Percentiles rank a stretch among this genome's conserved stretches.
Conservation (phyloP, 1,140 invertebrate genomes). For the Drosophila triauraria region DNA sequence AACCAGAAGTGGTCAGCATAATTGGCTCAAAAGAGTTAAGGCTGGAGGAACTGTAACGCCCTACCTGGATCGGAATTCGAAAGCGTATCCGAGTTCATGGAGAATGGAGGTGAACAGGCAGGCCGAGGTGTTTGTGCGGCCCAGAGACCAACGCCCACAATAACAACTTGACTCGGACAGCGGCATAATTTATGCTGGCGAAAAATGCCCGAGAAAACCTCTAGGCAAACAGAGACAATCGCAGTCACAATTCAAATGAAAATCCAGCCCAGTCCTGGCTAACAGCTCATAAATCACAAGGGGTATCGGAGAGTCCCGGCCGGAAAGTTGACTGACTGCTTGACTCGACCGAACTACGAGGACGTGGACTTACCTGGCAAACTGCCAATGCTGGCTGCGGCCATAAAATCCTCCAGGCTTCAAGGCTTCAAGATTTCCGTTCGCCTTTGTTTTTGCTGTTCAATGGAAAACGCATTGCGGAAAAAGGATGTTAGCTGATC, state of each 20-base stretch:
- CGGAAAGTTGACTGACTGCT: constrained; percentile 75
- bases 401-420: constrained; percentile 55
- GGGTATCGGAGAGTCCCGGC: constrained; percentile 30
- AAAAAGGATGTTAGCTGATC: constrained; percentile 68
- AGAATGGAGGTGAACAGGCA: constrained; percentile 23
- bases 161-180: constrained; percentile 78
- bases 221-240: constrained; percentile 51
- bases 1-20: constrained; percentile 74
- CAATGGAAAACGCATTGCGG: constrained; percentile 77
- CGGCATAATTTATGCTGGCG: constrained; percentile 74
- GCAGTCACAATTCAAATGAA: constrained; percentile 72
- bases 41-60: constrained; percentile 56
- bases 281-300: constrained; percentile 76
- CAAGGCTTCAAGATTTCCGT: constrained; percentile 56
- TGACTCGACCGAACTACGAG: constrained; percentile 45
- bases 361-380: constrained; percentile 32
- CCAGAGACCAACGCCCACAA: constrained; percentile 68
- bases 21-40: constrained; percentile 80
- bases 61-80: constrained; percentile 8
- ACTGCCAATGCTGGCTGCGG: constrained; percentile 28
- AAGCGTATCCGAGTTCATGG: constrained; percentile 9
- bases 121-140: constrained; percentile 31
- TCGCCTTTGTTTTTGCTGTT: constrained; percentile 54
- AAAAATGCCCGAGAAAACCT: constrained; percentile 57
- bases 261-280: constrained; percentile 53